Conservation (phyloP, 2,888 invertebrate genomes). For the Colletes collaris region DNA sequence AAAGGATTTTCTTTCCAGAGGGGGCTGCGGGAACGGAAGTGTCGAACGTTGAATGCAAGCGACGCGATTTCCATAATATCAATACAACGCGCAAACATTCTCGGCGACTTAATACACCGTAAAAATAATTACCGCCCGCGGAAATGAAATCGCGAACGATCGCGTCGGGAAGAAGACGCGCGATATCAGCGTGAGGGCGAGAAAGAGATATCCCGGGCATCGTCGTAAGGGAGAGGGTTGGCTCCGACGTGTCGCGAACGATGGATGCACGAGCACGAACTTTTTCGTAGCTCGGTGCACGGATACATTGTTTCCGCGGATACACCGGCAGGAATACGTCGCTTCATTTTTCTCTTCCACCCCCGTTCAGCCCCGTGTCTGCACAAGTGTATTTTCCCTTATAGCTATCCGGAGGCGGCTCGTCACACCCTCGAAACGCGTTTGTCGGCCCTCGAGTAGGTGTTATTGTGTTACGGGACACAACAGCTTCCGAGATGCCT, state of each 20-base stretch:
- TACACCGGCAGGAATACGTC: slow-evolving; percentile 43
- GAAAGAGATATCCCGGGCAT: slow-evolving; percentile 60
- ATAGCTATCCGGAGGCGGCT: slow-evolving; percentile 32
- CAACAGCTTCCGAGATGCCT: slow-evolving; percentile 57
- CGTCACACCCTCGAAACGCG: slow-evolving; percentile 30
- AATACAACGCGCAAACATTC: slow-evolving; percentile 42
- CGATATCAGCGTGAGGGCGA: slow-evolving; percentile 6
- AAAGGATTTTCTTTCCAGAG: background rate
- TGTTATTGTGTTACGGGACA: slow-evolving; percentile 71
- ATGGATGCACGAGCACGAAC: slow-evolving; percentile 51
- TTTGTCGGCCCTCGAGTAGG: slow-evolving; percentile 61
- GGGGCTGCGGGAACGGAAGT: slow-evolving; percentile 26
- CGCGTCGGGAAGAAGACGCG: slow-evolving; percentile 23
- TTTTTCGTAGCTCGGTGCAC: slow-evolving; percentile 27
- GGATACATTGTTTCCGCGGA: slow-evolving; percentile 70
- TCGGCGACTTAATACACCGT: slow-evolving; percentile 42
- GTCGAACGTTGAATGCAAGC: slow-evolving; percentile 19
- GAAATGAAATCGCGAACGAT: slow-evolving; percentile 35
- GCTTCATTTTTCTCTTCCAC: slow-evolving; percentile 52
- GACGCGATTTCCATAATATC: slow-evolving; percentile 41
- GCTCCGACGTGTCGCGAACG: slow-evolving; percentile 39
- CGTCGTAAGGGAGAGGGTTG: slow-evolving; percentile 42
- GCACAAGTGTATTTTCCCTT: slow-evolving; percentile 43
- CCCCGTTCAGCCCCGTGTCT: slow-evolving; percentile 19
- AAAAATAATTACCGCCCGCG: slow-evolving; percentile 52